These are phyloP conservation scores for Caenorhabditis sp. DNA, from an alignment of 2,888 invertebrate species.

Conservation along the genomic window DNA sequence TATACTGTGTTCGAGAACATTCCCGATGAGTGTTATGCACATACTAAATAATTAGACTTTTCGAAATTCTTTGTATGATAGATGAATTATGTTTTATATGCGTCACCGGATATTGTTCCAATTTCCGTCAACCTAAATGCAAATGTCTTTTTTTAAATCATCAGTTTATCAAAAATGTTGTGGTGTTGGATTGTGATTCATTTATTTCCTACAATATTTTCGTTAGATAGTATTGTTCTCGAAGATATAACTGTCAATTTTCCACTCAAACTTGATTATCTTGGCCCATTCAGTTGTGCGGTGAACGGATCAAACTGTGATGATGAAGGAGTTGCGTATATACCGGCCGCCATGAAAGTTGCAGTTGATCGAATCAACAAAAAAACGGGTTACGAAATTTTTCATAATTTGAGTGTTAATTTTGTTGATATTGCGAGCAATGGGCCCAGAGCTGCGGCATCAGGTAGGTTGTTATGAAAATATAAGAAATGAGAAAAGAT, in stretches of 20 bases:
- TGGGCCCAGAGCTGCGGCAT: conserved; percentile 21
- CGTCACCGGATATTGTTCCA: background rate
- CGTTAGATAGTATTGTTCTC: conserved; percentile 28
- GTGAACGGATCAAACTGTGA: conserved; percentile 20
- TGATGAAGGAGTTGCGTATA: conserved; percentile 36
- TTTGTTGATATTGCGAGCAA: conserved; percentile 24
- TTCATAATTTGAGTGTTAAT: conserved; percentile 31
- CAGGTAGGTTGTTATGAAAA: conserved; percentile 13
- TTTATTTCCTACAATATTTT: no score
- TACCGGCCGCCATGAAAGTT: conserved; percentile 28
- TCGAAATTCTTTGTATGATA: no score
- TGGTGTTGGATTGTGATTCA: no score
- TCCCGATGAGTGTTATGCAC: conserved; percentile 18
- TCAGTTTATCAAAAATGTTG: no score
- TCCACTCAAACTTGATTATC: conserved; percentile 39
- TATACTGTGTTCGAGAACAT: conserved; percentile 27
- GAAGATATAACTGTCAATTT: conserved; percentile 29
- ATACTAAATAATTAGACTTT: background rate
- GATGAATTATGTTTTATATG: background rate
- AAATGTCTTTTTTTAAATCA: no score
- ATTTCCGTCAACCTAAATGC: background rate
- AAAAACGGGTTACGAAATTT: conserved; percentile 17
- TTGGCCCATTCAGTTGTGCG: conserved; percentile 42
- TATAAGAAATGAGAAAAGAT: no score
- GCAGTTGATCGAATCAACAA: conserved; percentile 20